Conservation (phyloP, 2,113 vertebrate genomes). For the Terrapene triunguis region DNA sequence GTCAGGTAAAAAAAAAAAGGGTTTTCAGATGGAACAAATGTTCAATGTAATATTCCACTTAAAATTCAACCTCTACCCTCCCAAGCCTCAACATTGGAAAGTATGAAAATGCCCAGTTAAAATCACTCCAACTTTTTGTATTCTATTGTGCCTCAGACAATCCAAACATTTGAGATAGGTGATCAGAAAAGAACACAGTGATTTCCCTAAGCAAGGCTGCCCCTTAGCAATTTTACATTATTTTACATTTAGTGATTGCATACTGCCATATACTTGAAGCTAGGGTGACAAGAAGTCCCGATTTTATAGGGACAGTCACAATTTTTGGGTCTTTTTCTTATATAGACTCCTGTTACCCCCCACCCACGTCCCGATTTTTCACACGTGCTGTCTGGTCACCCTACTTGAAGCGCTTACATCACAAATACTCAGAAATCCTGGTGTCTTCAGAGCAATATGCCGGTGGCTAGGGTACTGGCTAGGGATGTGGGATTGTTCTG, state of each 20-base stretch:
- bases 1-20: not conserved
- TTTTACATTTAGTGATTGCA: not conserved
- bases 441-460: not conserved
- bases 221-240: not conserved
- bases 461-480: not conserved
- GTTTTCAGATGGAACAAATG: not conserved
- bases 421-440: not conserved
- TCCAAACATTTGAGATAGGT: not conserved
- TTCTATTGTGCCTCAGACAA: not conserved
- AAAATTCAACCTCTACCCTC: not conserved
- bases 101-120: not conserved
- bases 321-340: too few species aligned
- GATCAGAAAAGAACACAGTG: not conserved
- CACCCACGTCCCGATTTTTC: too few species aligned
- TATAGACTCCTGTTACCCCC: too few species aligned
- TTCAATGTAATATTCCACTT: not conserved
- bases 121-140: not conserved
- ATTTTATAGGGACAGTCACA: too few species aligned
- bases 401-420: not conserved
- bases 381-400: too few species aligned
- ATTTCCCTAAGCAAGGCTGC: not conserved
- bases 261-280: not conserved
- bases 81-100: not conserved
- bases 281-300: too few species aligned
- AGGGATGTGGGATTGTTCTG: too few species aligned